Conservation (phyloP, 2,797 vertebrate species). For the Halcyon badia region DNA sequence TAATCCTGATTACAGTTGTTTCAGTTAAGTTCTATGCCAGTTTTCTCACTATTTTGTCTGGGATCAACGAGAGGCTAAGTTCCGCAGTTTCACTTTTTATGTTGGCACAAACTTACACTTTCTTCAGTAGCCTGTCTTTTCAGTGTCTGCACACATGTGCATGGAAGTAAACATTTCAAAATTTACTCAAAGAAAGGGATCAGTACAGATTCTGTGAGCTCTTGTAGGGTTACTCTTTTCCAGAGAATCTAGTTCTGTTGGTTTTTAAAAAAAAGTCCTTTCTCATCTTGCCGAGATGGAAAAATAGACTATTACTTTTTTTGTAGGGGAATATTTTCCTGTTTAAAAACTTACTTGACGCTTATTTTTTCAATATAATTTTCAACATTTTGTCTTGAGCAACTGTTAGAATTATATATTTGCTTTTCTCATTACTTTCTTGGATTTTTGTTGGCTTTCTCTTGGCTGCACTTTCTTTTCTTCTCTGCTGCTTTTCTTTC, state of each 20-base stretch:
- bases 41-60: not conserved
- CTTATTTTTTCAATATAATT: not conserved
- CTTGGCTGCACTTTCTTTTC: not conserved
- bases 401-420: not conserved
- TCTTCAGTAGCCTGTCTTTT: not conserved
- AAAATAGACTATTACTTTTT: not conserved
- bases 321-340: not conserved
- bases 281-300: not conserved
- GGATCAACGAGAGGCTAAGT: not conserved
- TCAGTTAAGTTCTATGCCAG: not conserved
- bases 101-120: not conserved
- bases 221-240: not conserved
- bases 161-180: not conserved
- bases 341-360: not conserved
- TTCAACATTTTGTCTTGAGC: not conserved
- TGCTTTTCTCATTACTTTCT: not conserved
- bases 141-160: rapidly evolving
- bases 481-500: not conserved
- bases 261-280: not conserved
- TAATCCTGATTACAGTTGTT: not conserved
- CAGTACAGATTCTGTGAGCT: not conserved
- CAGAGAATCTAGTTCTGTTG: not conserved
- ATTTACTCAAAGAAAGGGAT: not conserved
- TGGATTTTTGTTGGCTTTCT: not conserved
- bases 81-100: not conserved